Evolutionary conservation across 2,888 invertebrate species (phyloP).

Genomic region (Drosophila mulleri): DNA sequence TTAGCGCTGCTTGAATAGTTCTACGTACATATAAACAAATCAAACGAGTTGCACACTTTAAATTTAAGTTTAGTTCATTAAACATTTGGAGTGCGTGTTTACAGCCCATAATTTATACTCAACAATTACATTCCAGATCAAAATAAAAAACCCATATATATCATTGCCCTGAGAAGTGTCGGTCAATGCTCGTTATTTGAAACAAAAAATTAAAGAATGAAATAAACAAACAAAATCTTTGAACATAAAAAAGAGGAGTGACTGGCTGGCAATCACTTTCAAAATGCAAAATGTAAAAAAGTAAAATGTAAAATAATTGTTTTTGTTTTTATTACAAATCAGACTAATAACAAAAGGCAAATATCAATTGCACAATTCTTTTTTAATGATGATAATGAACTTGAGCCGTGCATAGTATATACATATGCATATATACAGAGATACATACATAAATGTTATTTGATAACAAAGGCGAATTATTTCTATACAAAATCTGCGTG

Average conservation of each 20-base stretch:
- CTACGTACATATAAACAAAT: neutral
- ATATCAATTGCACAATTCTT: conserved; percentile 56
- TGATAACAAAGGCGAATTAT: conserved; percentile 61
- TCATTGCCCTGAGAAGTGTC: conserved; percentile 58
- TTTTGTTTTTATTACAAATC: conserved; percentile 46
- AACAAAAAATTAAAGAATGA: conserved; percentile 15
- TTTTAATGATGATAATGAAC: conserved; percentile 78
- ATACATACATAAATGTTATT: conserved; percentile 64
- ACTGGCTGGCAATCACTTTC: conserved; percentile 65
- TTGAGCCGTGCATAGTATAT: conserved; percentile 63
- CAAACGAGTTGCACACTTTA: neutral
- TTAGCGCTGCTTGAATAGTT: neutral
- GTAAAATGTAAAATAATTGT: conserved; percentile 30
- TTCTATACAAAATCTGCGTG: conserved; percentile 43
- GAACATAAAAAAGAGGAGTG: conserved; percentile 20
- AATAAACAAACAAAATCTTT: conserved; percentile 11
- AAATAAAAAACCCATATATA: conserved; percentile 41
- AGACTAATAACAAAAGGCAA: conserved; percentile 33
- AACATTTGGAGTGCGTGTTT: conserved; percentile 24
- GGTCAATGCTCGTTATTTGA: conserved; percentile 66
- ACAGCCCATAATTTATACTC: conserved; percentile 33
- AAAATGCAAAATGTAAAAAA: conserved; percentile 39
- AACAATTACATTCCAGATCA: conserved; percentile 38
- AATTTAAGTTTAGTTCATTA: neutral
- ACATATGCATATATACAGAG: conserved; percentile 63